Base-by-base conservation (phyloP, 2,113 vertebrate genomes). In the Pseudorectes ferrugineus region DNA sequence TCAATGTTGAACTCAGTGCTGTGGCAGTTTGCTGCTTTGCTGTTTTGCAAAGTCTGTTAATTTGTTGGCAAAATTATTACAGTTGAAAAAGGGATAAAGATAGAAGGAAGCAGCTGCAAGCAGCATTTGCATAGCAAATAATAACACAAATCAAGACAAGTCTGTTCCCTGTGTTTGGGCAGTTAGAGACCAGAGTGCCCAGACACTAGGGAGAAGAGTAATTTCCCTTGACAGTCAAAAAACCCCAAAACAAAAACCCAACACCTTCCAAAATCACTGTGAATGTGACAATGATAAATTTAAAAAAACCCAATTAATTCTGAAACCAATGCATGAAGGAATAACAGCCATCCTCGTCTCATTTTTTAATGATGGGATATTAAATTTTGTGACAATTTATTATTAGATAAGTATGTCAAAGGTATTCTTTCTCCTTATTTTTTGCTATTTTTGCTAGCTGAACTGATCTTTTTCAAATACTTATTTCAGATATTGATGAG, bases 401-500 rank as follows among this genome's bases (percentile, higher is more conserved):
- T 54, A 54, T 58, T 45, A 51, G 13, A 5, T 51, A 74, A 28
- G 16, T 86, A 23, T 57, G 23, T 38, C 15, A 83, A 68, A 7
- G 6, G 1, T 70, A 8, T 38, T 45, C 11, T 68, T 84, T 49
- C 26, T 79, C 15, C 54, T 45, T 79, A 16, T 25, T 76, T 16
- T 63, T 61, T 72, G 6, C 36, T 76, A 3, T 14, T 79, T 42
- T 87, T 78, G 12, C 49, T 54, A 38, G 19, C 16, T 91, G 73
- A 80, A 36, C 73, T 88, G 15, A 90, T 74, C 18, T 54, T 28
- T 75, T 92, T 78, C 48, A 68, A 92, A 78, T 49, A 3, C 40
- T 3, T 51, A 9, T 97, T 97, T 79, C 94, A 97, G 97, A 97
- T 94, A 95, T 96, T 9, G 96, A 97, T 46, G 97, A 97, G 54